Conservation (phyloP, 1,140 invertebrate genomes). For the Trichoplusia ni region DNA sequence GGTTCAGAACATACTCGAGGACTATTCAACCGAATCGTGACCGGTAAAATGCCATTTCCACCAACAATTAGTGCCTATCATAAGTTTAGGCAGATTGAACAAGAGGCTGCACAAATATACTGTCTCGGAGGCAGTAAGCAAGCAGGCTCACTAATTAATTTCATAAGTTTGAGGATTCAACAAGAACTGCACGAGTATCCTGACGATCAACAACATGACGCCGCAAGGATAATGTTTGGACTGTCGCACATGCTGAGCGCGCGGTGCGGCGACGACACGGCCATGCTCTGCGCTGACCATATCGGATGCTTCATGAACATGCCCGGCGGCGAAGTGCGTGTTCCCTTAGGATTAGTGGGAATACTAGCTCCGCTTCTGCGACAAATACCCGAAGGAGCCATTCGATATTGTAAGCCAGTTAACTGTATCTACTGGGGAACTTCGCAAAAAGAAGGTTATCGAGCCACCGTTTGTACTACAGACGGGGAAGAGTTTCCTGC, state of each 20-base stretch:
- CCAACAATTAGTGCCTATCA: slow-evolving; percentile 83
- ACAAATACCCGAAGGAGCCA: slow-evolving; percentile 82
- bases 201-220: slow-evolving; percentile 85
- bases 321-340: slow-evolving; percentile 84
- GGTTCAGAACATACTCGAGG: slow-evolving; percentile 76
- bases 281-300: slow-evolving; percentile 84
- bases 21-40: slow-evolving; percentile 83
- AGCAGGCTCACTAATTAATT: slow-evolving; percentile 84
- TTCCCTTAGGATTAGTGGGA: slow-evolving; percentile 84
- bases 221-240: slow-evolving; percentile 85
- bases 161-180: slow-evolving; percentile 84
- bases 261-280: slow-evolving; percentile 83
- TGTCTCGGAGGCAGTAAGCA: slow-evolving; percentile 82
- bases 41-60: slow-evolving; percentile 82
- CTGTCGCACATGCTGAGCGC: slow-evolving; percentile 82
- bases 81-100: slow-evolving; percentile 84
- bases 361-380: slow-evolving; percentile 84
- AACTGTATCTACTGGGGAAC: slow-evolving; percentile 84
- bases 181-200: slow-evolving; percentile 85
- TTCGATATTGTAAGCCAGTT: slow-evolving; percentile 85
- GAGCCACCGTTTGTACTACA: slow-evolving; percentile 83
- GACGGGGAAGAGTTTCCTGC: slow-evolving; percentile 87
- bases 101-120: slow-evolving; percentile 82
- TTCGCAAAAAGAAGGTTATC: slow-evolving; percentile 69
- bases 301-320: slow-evolving; percentile 84